Percentiles rank a stretch among this genome's conserved stretches.
Evolutionary conservation across 2,113 vertebrate genomes (phyloP).

Genomic region (Columba livia): DNA sequence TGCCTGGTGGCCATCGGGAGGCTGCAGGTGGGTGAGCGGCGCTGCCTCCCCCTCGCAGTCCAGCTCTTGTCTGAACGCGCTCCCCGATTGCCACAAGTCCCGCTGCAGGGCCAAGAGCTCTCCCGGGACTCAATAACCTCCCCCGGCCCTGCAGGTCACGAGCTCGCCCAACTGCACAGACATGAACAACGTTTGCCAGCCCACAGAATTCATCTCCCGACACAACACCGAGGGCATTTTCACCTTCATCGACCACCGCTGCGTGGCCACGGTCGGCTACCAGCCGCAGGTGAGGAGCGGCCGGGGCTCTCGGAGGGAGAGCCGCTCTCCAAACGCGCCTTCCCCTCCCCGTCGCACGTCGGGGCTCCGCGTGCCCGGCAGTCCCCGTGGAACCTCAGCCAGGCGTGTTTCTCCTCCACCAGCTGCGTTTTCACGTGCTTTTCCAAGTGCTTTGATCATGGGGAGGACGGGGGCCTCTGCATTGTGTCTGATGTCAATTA

Average conservation of each 20-base stretch:
- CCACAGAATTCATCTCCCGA: slow-evolving; percentile 95
- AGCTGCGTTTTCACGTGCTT: not conserved
- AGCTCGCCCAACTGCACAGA: slow-evolving; percentile 90
- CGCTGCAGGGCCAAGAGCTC: not conserved
- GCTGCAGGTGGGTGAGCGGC: slow-evolving; percentile 81
- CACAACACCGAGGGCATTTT: slow-evolving; percentile 91
- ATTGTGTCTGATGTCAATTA: slow-evolving; percentile 1
- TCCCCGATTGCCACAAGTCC: fast-evolving
- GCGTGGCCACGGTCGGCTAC: slow-evolving; percentile 88
- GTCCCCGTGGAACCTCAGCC: not conserved
- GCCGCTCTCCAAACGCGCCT: fast-evolving
- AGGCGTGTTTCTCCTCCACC: not conserved
- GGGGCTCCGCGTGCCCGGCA: not conserved
- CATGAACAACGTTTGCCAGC: slow-evolving; percentile 85
- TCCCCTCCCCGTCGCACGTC: not conserved
- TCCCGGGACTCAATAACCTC: fast-evolving
- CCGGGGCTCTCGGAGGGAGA: fast-evolving
- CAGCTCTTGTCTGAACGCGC: fast-evolving
- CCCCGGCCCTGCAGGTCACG: slow-evolving; percentile 80
- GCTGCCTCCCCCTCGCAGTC: fast-evolving
- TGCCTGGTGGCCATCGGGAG: slow-evolving; percentile 97
- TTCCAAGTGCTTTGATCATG: not conserved
- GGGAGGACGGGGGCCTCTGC: not conserved
- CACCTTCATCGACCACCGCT: slow-evolving; percentile 96
- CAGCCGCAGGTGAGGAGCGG: slow-evolving; percentile 86